Evolutionary conservation across 2,888 invertebrate species (phyloP).

Genomic region (Rotaria macrura): DNA sequence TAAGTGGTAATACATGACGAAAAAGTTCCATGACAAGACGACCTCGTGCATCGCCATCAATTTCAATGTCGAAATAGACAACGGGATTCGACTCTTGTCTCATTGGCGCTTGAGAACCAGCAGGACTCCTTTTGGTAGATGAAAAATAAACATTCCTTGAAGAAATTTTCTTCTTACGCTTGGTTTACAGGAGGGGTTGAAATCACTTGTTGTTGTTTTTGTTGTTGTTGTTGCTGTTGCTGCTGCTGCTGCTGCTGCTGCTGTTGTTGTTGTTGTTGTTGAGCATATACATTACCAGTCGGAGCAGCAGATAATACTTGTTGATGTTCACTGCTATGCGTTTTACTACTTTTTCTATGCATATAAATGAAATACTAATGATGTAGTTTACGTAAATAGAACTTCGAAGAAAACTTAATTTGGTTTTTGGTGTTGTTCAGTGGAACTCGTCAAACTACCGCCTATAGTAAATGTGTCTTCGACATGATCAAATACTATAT

Average conservation of each 20-base stretch:
- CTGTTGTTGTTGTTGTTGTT: neutral
- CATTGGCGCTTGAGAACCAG: neutral
- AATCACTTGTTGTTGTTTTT: neutral
- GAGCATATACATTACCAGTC: neutral
- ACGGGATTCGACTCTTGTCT: conserved; percentile 15
- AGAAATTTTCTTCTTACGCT: too few relatives aligned
- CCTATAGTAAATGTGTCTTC: too few relatives aligned
- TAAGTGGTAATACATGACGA: conserved; percentile 25
- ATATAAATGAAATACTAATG: neutral
- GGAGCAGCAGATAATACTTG: neutral
- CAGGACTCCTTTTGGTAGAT: neutral
- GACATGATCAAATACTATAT: too few relatives aligned
- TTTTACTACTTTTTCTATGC: neutral
- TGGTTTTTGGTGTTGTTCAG: too few relatives aligned
- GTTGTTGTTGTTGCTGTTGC: neutral
- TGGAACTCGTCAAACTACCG: too few relatives aligned
- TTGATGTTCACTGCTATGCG: neutral
- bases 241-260: neutral
- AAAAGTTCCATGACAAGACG: conserved; percentile 30
- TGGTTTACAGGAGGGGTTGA: neutral
- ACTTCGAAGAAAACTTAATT: too few relatives aligned
- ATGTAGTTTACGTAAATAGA: neutral
- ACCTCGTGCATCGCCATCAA: conserved; percentile 29
- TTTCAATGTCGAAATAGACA: conserved; percentile 32
- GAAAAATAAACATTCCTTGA: neutral